Percentiles rank a stretch among this genome's conserved stretches.
These are phyloP conservation scores for Trichechus manatus DNA, from an alignment of 2,113 vertebrate genomes.

Conservation along the genomic window DNA sequence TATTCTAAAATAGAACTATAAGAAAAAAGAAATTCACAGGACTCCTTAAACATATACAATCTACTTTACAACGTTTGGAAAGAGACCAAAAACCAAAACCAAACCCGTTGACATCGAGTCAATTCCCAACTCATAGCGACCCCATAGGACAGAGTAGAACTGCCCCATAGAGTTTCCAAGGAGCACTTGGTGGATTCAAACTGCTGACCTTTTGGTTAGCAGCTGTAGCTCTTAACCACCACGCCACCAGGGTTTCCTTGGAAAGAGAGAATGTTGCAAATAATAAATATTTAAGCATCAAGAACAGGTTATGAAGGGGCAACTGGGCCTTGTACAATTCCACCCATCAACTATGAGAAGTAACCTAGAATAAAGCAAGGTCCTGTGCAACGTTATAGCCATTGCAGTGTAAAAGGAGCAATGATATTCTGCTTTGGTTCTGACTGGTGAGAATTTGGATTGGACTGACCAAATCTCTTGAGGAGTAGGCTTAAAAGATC, in stretches of 20 bases:
- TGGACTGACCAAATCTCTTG: neutral
- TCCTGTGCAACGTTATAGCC: neutral
- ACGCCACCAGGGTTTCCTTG: neutral
- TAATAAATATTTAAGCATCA: slow-evolving; percentile 1
- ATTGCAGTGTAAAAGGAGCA: neutral
- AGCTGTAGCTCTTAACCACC: too few relatives aligned
- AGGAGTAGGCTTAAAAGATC: neutral
- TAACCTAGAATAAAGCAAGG: neutral
- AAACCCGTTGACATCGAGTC: too few relatives aligned
- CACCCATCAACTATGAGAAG: neutral
- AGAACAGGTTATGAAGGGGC: neutral
- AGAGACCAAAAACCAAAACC: neutral
- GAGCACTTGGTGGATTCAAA: too few relatives aligned
- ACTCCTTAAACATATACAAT: neutral
- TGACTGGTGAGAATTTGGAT: neutral
- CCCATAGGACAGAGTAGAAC: too few relatives aligned
- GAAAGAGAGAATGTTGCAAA: neutral
- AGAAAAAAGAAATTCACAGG: neutral
- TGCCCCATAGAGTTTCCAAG: too few relatives aligned
- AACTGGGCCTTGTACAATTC: neutral
- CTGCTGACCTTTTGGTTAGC: too few relatives aligned
- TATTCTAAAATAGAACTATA: neutral
- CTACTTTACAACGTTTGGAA: neutral
- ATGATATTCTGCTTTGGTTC: neutral
- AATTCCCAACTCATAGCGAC: too few relatives aligned